Evolutionary conservation across 2,888 invertebrate genomes (phyloP).

Genomic region (Yponomeuta plumbellus): DNA sequence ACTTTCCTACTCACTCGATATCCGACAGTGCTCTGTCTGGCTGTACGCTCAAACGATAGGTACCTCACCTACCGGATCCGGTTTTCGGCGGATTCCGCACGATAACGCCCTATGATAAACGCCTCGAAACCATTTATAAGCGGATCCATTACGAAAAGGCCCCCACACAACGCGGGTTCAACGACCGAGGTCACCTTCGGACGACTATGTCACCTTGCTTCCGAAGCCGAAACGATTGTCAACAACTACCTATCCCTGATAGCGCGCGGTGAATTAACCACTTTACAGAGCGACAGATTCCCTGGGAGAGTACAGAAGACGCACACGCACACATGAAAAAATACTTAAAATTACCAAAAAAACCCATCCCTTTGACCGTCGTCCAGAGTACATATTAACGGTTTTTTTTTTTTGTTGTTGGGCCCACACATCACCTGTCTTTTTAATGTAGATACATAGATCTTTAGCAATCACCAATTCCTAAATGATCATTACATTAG

Average conservation of each 20-base stretch:
- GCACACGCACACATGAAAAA: too few species aligned
- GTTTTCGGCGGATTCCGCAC: not conserved
- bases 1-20: too few species aligned
- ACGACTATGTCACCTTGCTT: conserved; percentile 68
- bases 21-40: too few species aligned
- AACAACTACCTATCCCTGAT: conserved; percentile 32
- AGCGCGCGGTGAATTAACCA: not conserved
- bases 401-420: too few species aligned
- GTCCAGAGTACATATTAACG: too few species aligned
- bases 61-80: not conserved
- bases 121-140: not conserved
- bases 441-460: too few species aligned
- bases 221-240: conserved; percentile 45
- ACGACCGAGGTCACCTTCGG: conserved; percentile 55
- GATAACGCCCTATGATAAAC: not conserved
- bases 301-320: too few species aligned
- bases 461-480: too few species aligned
- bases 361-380: too few species aligned
- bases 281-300: not conserved
- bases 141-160: not conserved
- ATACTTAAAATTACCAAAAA: too few species aligned
- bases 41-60: not conserved
- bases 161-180: not conserved
- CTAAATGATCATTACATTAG: too few species aligned
- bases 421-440: too few species aligned